Evolutionary conservation across 2,113 vertebrate species (phyloP), one percentile per base, ranked within the genome.

Genomic region (Lycaon pictus): DNA sequence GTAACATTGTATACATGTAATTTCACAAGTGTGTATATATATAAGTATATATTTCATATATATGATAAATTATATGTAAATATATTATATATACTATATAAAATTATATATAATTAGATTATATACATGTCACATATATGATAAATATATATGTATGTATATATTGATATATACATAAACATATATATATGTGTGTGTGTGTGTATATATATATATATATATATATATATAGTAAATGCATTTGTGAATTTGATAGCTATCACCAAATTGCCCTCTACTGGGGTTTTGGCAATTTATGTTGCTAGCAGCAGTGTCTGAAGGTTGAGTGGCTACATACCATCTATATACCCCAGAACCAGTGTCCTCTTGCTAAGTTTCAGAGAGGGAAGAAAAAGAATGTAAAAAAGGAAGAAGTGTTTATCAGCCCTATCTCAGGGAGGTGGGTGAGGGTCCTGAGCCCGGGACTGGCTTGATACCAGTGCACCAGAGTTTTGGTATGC

Each of bases 381-480:
- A 35, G 17, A 72, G 55, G 22, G 77, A 69, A 76, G 27, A 43
- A 32, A 25, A 29, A n/a, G 53, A 67, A 29, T 1, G 63, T 62
- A 23, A 48, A 3, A 27, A 43, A 69, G 32, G 67, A 71, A 55
- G 67, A 79, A 10, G 19, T 23, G 4, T 58, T 25, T 19, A 3
- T 12, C 35, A 32, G 90, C 20, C 0, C 5, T 0, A 23, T 69
- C 17, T 80, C 29, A 25, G 51, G 82, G 6, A 3, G 56, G 15
- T 25, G 71, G 80, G 11, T 13, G 12, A 29, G 89, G 65, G 23
- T 53, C 51, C 13, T 11, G 76, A 58, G 16, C 29, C 22, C 0
- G 0, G 4, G 32, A 32, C 51, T 20, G 69, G 9, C 65, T 58
- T 19, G 16, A n/a, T 65, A 29, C 43, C 35, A 2, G 1, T 0